These are phyloP conservation scores for Periphyllus acericola DNA, from an alignment of 2,888 invertebrate genomes.

Conservation along the genomic window DNA sequence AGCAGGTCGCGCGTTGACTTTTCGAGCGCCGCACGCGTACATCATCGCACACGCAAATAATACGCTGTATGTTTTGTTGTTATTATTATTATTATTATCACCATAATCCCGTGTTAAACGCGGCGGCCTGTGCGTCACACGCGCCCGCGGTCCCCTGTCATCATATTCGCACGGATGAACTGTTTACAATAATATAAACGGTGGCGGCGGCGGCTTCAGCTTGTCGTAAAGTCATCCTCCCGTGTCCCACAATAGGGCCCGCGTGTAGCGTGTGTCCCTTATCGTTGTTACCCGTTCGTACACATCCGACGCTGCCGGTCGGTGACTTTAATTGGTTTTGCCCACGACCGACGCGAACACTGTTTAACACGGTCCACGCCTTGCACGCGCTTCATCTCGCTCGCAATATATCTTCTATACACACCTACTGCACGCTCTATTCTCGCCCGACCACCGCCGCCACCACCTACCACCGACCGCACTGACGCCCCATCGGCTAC, in stretches of 20 bases:
- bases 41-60: not conserved
- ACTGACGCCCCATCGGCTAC: no score
- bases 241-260: slow-evolving; percentile 34
- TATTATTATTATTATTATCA: slow-evolving; percentile 17
- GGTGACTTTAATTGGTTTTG: slow-evolving; percentile 46
- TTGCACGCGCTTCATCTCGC: not conserved
- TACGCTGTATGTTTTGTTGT: not conserved
- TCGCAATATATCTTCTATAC: not conserved
- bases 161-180: slow-evolving; percentile 48
- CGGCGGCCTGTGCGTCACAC: slow-evolving; percentile 31
- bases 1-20: slow-evolving; percentile 43
- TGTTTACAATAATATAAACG: slow-evolving; percentile 53
- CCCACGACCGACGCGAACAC: not conserved
- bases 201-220: not conserved
- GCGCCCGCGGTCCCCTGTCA: slow-evolving; percentile 32
- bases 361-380: not conserved
- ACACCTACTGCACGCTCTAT: not conserved
- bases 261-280: not conserved
- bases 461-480: no score
- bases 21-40: slow-evolving; percentile 22
- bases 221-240: not conserved
- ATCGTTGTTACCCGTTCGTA: slow-evolving; percentile 32
- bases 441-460: not conserved
- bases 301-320: not conserved
- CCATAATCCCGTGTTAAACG: slow-evolving; percentile 50